Base-by-base conservation (phyloP, 2,113 vertebrate genomes). In the Zapus hudsonius region DNA sequence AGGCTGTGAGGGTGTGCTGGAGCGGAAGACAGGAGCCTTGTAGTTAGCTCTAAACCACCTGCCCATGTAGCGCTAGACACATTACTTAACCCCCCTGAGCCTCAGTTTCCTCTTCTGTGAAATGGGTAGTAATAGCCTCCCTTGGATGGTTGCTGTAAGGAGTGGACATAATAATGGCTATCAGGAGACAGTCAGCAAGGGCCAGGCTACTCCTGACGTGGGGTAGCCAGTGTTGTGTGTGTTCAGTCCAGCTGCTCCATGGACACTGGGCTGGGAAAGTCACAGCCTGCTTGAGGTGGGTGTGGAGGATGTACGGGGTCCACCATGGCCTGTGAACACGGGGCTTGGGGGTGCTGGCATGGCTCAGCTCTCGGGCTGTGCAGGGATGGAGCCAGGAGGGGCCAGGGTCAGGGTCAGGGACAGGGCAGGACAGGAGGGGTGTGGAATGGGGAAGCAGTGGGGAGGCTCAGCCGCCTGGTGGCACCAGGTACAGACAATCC, bases 401-500 rank as follows among this genome's bases (percentile, higher is more conserved):
- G 13, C 57, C 25, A 27, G 36, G 69, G 76, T 10, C 36, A 55
- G 84, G 40, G 81, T 91, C 74, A 83, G 69, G n/a, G 22, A 4
- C 44, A 57, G 86, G 93, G 87, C 55, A 57, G 79, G 67, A 44
- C 23, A 25, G 69, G 92, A 67, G 55, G 88, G 59, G 15, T 31
- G 8, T 8, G 27, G 81, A 67, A 40, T 44, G 59, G 22, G 61
- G 91, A 63, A 90, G 92, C 63, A 40, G 64, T 4, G 47, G 3
- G 31, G 86, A 52, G 82, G 55, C 16, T 1, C 13, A 3, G 36
- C 2, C 31, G 92, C 40, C 52, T 81, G 82, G 91, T 2, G 0
- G 96, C 59, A 84, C 94, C 93, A 36, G 93, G 90, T 69, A 73
- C 90, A 7, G 25, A 17, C 23, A 40, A 42, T 42, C 10, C 20